Conservation (phyloP, 2,113 vertebrate species). For the Lepus timidus region DNA sequence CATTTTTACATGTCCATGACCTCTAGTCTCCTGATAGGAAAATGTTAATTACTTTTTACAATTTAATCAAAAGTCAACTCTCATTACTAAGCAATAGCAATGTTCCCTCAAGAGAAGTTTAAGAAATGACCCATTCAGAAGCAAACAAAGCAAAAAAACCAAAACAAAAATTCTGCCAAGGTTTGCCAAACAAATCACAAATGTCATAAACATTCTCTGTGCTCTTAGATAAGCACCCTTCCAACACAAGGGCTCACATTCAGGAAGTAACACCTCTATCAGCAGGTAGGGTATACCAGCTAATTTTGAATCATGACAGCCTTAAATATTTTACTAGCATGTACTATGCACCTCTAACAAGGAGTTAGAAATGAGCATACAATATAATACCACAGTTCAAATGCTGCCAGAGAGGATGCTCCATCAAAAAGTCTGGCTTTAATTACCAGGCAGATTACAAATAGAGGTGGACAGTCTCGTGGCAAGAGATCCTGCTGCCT, state of each 20-base stretch:
- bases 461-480: conserved; percentile 10
- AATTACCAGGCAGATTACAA: conserved; percentile 60
- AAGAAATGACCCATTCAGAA: neutral
- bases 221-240: neutral
- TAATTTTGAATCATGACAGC: neutral
- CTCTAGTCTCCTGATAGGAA: neutral
- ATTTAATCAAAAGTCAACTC: neutral
- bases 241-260: neutral
- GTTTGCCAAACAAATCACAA: neutral
- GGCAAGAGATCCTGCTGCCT: conserved; percentile 28
- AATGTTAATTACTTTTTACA: neutral
- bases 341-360: conserved; percentile 15
- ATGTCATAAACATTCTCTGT: neutral
- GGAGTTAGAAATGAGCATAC: neutral
- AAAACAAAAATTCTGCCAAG: neutral
- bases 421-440: conserved; percentile 65
- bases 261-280: neutral
- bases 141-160: neutral
- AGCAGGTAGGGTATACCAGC: neutral
- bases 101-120: conserved; percentile 6
- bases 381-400: neutral
- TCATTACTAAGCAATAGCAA: neutral
- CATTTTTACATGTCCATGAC: neutral
- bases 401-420: neutral
- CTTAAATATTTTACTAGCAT: conserved; percentile 24